phyloP scores from a whole-genome alignment of 2,888 invertebrate genomes.

The Drosophila siamana region DNA sequence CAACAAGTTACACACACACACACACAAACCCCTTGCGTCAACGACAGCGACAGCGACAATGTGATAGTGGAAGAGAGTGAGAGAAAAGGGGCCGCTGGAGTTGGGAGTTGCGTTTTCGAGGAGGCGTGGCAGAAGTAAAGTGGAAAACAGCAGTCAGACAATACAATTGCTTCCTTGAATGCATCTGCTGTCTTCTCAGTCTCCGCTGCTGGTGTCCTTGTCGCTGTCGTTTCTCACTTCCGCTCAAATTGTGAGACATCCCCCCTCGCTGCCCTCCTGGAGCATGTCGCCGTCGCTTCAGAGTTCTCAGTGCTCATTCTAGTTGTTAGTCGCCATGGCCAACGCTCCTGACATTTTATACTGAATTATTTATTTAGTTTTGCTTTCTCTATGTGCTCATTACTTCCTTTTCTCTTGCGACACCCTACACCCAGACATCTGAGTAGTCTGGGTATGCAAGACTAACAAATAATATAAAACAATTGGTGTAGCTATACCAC shows the following conservation, averaged over 20 bases:
- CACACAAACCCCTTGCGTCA: not conserved
- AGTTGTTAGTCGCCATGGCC: constrained; percentile 52
- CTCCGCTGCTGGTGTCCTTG: constrained; percentile 14
- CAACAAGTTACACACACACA: constrained; percentile 73
- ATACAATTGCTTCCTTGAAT: constrained; percentile 80
- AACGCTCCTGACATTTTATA: constrained; percentile 77
- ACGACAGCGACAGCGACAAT: not conserved
- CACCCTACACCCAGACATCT: constrained; percentile 27
- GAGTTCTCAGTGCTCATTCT: constrained; percentile 18
- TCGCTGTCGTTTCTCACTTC: constrained; percentile 42
- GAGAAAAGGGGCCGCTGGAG: not conserved
- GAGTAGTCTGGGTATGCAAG: not conserved
- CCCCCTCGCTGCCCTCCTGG: not conserved
- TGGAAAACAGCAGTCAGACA: constrained; percentile 80
- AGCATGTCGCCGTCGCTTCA: no score
- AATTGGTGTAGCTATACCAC: no score
- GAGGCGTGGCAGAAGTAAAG: constrained; percentile 71
- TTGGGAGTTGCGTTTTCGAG: not conserved
- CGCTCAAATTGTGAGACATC: constrained; percentile 46
- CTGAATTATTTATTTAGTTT: constrained; percentile 81
- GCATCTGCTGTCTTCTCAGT: constrained; percentile 49
- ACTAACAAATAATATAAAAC: not conserved
- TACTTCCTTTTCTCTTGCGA: constrained; percentile 55
- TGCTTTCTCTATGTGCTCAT: constrained; percentile 61
- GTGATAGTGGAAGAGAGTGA: not conserved